Base-by-base conservation (phyloP, 2,888 invertebrate genomes). In the Drosophila pseudotakahashii region DNA sequence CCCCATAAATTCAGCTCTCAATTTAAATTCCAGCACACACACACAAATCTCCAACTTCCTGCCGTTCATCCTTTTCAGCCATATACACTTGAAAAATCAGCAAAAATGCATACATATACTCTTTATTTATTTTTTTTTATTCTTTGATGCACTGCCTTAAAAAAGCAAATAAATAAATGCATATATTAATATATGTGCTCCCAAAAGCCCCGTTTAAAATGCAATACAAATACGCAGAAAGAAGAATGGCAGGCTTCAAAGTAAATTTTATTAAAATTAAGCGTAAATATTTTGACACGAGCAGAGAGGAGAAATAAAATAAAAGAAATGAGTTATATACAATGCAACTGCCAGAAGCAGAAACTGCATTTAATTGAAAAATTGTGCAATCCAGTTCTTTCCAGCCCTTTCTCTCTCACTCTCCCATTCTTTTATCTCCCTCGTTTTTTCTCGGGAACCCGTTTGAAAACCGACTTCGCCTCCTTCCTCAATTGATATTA, bases 191-290 rank as follows among this genome's bases (percentile, higher is more conserved):
- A 83, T 78, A 80, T 88, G 66, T 68, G 61, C 63, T n/a, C n/a
- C n/a, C 73, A 61, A 72, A 73, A 83, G 64, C 64, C 54, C 71
- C 67, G 76, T 71, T 87, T 76, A 72, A 88, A 77, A 89, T 84
- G 70, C 73, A 71, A 45, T n/a, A 63, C 64, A 81, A 81, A 85
- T 84, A 83, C 81, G 50, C 26, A 26, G 42, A 37, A 19, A 52
- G 39, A 32, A 13, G 23, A 42, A 23, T 16, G 48, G 41, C 45
- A 45, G 59, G 47, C 60, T 47, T 57, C 62, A 81, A 70, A 74
- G 79, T 81, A 88, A 88, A 89, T 74, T 86, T 85, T 86, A 89
- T 88, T 88, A 82, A 85, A 89, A 88, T 88, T 51, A 84, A 88
- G 76, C 67, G 86, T 73, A 85, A 85, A 85, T 86, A 85, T 85